Evolutionary conservation across 2,797 vertebrate species (phyloP), one percentile per base, ranked within the genome.

Genomic region (Euphonia xanthogaster): DNA sequence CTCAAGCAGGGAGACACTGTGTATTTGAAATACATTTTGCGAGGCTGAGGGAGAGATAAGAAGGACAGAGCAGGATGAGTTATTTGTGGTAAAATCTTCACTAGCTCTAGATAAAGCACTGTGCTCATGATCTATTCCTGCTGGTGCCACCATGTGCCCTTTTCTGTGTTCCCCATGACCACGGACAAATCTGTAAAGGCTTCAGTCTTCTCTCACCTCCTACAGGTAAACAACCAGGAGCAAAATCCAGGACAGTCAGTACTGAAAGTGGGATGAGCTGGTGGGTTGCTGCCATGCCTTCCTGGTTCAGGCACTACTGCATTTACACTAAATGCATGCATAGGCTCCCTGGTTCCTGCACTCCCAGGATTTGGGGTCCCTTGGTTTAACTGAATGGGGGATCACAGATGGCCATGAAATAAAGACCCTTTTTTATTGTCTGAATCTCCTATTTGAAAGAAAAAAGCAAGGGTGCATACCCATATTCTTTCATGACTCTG

Each of bases 81-180:
- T 94, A 94, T 94, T 70, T 48, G 82, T 86, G 66, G 51, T 31
- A 67, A 68, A 80, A 92, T 70, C 89, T 90, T 62, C 40, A 28
- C 62, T 13, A 72, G 76, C 62, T 24, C 17, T 12, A 60, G 78
- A 78, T 75, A 75, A 89, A 68, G 76, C 82, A 48, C 55, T 5
- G 27, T n/a, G 47, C 67, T 84, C 12, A 2, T 19, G 54, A 83
- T 75, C 82, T 90, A 1, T 53, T 47, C 31, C 44, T 48, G 54
- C 75, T 54, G 19, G 5, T 25, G 72, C 21, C 6, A 11, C 67
- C 12, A 10, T 14, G 1, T n/a, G 68, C 57, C 72, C 81, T 77
- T n/a, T 71, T n/a, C 50, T 1, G 0, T 33, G n/a, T 7, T 89
- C 48, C 68, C 53, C 10, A 2, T 16, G 60, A 67, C 78, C 78